A percentile compares a stretch with the other conserved stretches of the same genome.
Conservation (phyloP, 2,113 vertebrate species). For the Aptenodytes patagonicus region DNA sequence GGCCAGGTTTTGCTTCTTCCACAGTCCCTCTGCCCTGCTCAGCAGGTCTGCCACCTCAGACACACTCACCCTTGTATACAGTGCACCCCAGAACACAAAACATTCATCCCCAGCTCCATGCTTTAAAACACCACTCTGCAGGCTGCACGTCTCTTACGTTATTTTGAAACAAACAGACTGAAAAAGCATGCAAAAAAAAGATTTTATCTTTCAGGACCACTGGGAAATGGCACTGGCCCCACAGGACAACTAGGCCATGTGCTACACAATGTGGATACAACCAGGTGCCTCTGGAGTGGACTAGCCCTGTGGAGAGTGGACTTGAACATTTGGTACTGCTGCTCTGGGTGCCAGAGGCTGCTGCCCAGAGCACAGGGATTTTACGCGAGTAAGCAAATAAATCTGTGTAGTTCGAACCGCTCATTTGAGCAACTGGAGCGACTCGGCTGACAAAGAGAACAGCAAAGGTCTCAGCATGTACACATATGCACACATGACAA, state of each 20-base stretch:
- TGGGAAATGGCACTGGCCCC: background rate
- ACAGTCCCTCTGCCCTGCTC: background rate
- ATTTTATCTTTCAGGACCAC: background rate
- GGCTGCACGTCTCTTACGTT: rapidly evolving
- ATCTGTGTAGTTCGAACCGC: rapidly evolving
- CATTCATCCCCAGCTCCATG: background rate
- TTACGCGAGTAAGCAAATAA: background rate
- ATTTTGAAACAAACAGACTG: background rate
- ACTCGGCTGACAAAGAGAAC: background rate
- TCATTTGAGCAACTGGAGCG: background rate
- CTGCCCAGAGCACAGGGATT: background rate
- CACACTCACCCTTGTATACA: background rate
- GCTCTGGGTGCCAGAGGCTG: background rate
- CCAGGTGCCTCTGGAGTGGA: background rate
- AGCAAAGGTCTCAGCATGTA: background rate
- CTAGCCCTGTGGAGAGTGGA: background rate
- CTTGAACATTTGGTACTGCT: background rate
- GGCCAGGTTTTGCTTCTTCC: background rate
- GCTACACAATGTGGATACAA: background rate
- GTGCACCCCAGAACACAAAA: background rate
- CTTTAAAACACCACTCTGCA: background rate
- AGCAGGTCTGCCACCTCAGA: background rate
- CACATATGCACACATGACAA: too few species aligned
- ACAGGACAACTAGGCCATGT: background rate
- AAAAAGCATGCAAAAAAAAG: background rate